Base-by-base conservation (phyloP, 53 echinoderm and acorn worm genomes). In the Echinarachnius parma region DNA sequence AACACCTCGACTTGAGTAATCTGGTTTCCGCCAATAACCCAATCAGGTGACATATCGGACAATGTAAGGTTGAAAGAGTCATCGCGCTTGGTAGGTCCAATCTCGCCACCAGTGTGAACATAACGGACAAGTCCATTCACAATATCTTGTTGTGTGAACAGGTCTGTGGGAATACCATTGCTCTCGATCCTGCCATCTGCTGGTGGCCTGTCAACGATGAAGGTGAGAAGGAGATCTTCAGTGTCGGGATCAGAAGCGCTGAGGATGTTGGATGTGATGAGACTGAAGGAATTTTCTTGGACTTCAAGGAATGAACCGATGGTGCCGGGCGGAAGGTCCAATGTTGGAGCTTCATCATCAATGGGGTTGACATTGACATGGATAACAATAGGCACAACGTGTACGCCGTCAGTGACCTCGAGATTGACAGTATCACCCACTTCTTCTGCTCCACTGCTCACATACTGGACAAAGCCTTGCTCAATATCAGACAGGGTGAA, bases 181-280 rank as follows among this genome's bases (percentile, higher is more conserved):
- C 55, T 82, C 78, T 98, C 91, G 83, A 98, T 86, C 13, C 77
- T 48, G 34, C 98, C 98, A 2, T 82, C 78, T 27, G 3, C 4
- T 25, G 98, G 88, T 21, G 14, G 44, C 50, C 75, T 63, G 39
- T 87, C 86, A 21, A 91, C 59, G 30, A 92, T 85, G 78, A 98
- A 98, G 27, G 80, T 92, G 13, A 98, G 83, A 45, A 77, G 77
- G 21, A 98, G 81, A 63, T 98, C 90, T 61, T 98, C 98, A 16
- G 98, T 91, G 66, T 98, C 98, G 9, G 91, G 91, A 77, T 98
- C 98, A 56, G 98, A 92, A 62, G 98, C 98, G 88, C 91, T 92
- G 29, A 98, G 61, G 50, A 98, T 86, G 63, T 98, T 92, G 42
- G 88, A 88, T 21, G 92, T 98, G 54, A 98, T 98, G 49, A 98